Evolutionary conservation across 2,888 invertebrate species (phyloP), one percentile per base, ranked within the genome.

Genomic region (Trissoscelio sp.): DNA sequence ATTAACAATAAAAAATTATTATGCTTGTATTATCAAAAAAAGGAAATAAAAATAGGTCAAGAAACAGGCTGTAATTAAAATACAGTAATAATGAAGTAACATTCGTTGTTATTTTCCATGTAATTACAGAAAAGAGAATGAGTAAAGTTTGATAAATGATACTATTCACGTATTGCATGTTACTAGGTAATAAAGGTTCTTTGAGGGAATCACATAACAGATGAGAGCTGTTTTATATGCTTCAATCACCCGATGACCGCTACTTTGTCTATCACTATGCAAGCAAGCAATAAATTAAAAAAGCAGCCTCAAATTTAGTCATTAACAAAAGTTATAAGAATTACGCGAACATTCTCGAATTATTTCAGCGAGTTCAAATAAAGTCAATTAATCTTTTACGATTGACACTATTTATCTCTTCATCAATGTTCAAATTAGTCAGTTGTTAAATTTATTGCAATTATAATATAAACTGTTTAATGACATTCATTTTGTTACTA

Each of bases 81-180:
- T 75, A 28, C 20, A 20, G 42, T 44, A 73, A 73, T 48, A 66
- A 69, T 78, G 31, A 64, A 51, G 62, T 44, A 73, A 53, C 44
- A 67, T 67, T 73, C 24, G 46, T 37, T 44, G 69, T 62, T 55
- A 69, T 42, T 73, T 73, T 73, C 42, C 55, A 28, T 69, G 18
- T 57, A 64, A 60, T 37, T 51, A 60, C 11, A 44, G 75, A 60
- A 60, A 66, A 53, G 44, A 34, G 62, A 70, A 62, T 67, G 42
- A 79, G 67, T 73, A 55, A 81, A 77, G 78, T 79, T 80, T 81
- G 83, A 84, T 84, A 80, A 80, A 74, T 70, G 78, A 83, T 80
- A 78, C 64, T 60, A 79, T 78, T 72, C 66, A 58, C 48, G 64
- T 58, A 70, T 84, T 18, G 84, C 83, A 81, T 83, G 84, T 31